Conservation (phyloP, 1,140 invertebrate genomes). For the Leptinotarsa lineolata region DNA sequence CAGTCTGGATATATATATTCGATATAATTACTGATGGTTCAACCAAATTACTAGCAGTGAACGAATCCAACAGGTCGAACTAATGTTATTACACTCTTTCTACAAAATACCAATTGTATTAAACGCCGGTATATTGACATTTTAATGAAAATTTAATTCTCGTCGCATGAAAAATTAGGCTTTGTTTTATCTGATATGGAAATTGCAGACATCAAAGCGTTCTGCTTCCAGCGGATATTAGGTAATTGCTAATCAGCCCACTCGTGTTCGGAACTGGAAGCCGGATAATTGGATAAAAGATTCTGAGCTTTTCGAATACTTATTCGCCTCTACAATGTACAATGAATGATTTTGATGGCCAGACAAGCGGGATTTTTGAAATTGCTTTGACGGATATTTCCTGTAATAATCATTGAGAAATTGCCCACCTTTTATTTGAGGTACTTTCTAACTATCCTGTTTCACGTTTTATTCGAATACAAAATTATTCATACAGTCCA, state of each 20-base stretch:
- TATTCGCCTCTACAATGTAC: slow-evolving; percentile 9
- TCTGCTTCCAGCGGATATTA: slow-evolving; percentile 29
- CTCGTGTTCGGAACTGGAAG: slow-evolving; percentile 33
- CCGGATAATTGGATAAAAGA: slow-evolving; percentile 31
- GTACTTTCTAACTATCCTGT: too few species aligned
- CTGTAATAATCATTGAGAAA: too few species aligned
- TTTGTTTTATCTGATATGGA: slow-evolving; percentile 39
- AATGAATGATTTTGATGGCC: not conserved
- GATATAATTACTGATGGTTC: slow-evolving; percentile 24
- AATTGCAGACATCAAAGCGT: slow-evolving; percentile 46
- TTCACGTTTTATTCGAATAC: too few species aligned
- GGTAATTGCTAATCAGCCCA: slow-evolving; percentile 38
- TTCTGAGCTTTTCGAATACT: slow-evolving; percentile 23
- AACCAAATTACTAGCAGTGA: slow-evolving; percentile 41
- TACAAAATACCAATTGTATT: slow-evolving; percentile 50
- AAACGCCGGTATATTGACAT: slow-evolving; percentile 49
- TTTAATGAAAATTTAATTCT: slow-evolving; percentile 52
- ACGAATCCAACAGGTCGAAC: slow-evolving; percentile 47
- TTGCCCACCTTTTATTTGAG: too few species aligned
- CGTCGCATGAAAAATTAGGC: slow-evolving; percentile 45
- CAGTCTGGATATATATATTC: too few species aligned
- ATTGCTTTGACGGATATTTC: not conserved
- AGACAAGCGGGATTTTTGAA: not conserved
- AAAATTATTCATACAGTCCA: too few species aligned
- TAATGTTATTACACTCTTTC: slow-evolving; percentile 47